Evolutionary conservation across 2,113 vertebrate genomes (phyloP).

Genomic region (Nannobrachium achirus): DNA sequence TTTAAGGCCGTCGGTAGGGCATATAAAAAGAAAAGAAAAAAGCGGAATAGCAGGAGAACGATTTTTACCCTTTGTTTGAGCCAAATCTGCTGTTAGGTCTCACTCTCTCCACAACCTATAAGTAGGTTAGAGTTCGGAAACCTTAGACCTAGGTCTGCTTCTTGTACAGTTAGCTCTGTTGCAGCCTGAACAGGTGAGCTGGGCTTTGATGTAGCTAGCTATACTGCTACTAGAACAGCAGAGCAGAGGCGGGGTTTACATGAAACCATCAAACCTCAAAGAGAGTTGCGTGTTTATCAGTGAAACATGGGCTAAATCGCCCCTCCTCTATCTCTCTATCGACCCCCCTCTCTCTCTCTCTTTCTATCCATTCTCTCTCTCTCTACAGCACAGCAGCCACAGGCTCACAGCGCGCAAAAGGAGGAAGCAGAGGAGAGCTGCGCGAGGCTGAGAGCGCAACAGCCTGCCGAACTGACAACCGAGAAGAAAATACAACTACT

Average conservation of each 20-base stretch:
- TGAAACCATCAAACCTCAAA: neutral
- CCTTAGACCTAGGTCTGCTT: too few relatives aligned
- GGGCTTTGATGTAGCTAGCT: neutral
- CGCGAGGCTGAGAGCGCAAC: conserved; percentile 1
- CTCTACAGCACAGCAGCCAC: conserved; percentile 12
- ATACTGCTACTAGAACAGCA: neutral
- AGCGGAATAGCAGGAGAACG: too few relatives aligned
- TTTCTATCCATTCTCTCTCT: conserved; percentile 22
- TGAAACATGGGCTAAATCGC: neutral
- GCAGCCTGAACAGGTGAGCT: neutral
- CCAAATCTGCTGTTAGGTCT: too few relatives aligned
- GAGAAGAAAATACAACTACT: neutral
- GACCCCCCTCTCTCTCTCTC: neutral
- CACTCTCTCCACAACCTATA: too few relatives aligned
- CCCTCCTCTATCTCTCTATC: neutral
- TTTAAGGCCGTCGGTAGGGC: too few relatives aligned
- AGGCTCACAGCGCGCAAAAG: conserved; percentile 40
- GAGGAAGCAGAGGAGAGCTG: conserved; percentile 50
- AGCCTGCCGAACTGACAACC: neutral
- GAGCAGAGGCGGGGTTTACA: neutral
- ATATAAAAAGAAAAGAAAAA: too few relatives aligned
- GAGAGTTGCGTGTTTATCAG: neutral
- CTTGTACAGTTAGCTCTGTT: too few relatives aligned
- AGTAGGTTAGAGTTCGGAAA: too few relatives aligned
- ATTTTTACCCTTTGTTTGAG: too few relatives aligned